These are phyloP conservation scores for Lipotes vexillifer DNA, from an alignment of 2,113 vertebrate genomes.

Conservation along the genomic window DNA sequence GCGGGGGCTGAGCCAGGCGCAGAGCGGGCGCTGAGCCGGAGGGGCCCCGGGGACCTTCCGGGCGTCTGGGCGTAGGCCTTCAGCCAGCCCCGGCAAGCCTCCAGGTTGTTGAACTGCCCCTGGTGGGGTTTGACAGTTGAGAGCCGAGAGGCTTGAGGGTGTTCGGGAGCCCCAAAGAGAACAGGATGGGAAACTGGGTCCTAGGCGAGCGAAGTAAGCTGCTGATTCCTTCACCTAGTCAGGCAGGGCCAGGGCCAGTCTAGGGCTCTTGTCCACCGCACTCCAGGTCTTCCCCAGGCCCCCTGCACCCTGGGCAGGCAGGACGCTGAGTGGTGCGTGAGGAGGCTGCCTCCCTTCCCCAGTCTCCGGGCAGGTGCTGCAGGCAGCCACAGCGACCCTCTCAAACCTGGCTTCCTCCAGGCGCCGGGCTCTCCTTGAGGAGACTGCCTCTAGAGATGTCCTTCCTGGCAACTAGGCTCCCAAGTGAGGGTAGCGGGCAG, in stretches of 20 bases:
- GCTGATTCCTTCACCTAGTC: rapidly evolving
- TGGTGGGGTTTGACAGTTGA: not conserved
- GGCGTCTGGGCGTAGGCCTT: not conserved
- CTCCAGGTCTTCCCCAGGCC: not conserved
- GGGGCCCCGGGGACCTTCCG: too few relatives aligned
- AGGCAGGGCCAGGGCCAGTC: not conserved
- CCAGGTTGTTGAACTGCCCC: not conserved
- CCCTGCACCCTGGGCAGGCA: not conserved
- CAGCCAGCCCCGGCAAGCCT: not conserved
- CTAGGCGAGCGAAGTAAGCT: not conserved
- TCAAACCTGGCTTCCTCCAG: not conserved
- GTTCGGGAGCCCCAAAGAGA: not conserved
- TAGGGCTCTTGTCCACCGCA: not conserved
- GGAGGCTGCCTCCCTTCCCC: not conserved
- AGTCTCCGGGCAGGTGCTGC: not conserved
- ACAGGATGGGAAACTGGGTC: not conserved
- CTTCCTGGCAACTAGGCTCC: not conserved
- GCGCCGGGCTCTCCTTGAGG: not conserved
- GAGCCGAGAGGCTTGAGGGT: not conserved
- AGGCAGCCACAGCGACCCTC: not conserved
- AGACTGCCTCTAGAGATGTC: not conserved
- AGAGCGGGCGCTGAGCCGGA: not conserved
- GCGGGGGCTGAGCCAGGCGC: not conserved
- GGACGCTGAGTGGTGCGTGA: rapidly evolving
- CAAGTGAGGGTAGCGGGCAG: not conserved